Percentiles rank a stretch among this genome's conserved stretches.
These are phyloP conservation scores for Scarus forsteni DNA, from an alignment of 2,797 vertebrate genomes.

Conservation along the genomic window DNA sequence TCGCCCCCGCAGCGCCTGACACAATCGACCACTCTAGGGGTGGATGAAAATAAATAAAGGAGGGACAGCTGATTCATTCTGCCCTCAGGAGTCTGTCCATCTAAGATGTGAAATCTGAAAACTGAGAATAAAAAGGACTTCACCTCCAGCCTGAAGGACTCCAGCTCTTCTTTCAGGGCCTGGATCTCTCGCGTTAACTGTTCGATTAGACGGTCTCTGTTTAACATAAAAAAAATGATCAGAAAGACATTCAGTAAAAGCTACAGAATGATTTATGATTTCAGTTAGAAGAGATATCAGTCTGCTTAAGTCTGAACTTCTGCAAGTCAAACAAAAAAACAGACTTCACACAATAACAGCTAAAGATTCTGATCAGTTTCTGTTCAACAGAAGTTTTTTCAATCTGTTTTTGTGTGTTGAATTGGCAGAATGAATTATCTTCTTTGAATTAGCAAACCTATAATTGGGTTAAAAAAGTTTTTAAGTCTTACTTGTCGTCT, in stretches of 20 bases:
- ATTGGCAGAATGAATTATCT: neutral
- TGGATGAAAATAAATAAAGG: neutral
- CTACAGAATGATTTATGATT: neutral
- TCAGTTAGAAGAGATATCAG: neutral
- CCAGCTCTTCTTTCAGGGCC: constrained; percentile 91
- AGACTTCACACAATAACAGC: neutral
- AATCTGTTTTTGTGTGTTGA: neutral
- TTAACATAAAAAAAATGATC: constrained; percentile 8
- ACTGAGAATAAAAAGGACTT: neutral
- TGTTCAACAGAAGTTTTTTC: no score
- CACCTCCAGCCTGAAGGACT: constrained; percentile 93
- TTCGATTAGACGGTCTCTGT: constrained; percentile 93
- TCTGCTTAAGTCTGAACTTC: neutral
- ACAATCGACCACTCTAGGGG: constrained; percentile 87
- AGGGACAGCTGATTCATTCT: neutral
- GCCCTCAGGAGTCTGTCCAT: no score
- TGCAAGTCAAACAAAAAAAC: neutral
- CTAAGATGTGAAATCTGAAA: neutral
- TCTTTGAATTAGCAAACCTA: neutral
- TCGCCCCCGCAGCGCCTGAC: constrained; percentile 92
- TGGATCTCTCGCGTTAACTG: constrained; percentile 91
- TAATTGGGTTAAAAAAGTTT: neutral
- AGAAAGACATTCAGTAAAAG: neutral
- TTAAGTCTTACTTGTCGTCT: constrained; percentile 91
- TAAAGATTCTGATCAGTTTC: neutral